Evolutionary conservation across 2,888 invertebrate species (phyloP), one percentile per base, ranked within the genome.

Genomic region (Agriopis aurantiaria): DNA sequence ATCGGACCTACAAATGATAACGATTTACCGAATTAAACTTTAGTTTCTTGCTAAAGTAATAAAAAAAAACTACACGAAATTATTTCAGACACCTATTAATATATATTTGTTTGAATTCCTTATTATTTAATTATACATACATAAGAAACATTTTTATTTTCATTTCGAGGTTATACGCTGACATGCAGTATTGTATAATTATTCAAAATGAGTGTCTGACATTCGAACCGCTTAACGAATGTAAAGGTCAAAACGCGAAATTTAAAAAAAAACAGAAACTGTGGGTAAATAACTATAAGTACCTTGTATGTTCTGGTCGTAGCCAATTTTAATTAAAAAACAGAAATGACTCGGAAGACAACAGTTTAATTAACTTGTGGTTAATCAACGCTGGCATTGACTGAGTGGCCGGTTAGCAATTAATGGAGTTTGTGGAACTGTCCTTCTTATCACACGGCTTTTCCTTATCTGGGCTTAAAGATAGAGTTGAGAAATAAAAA

Each of bases 351-450:
- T 69, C 69, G 55, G 64, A 56, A 59, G 55, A 64, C 64, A 64
- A 65, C 69, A 69, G 64, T 56, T 56, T 57, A 65, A 65, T 66
- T 72, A 62, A 62, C 62, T 33, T 57, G 55, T 57, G 52, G 71
- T 67, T 75, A 74, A 76, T 74, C 73, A 74, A 73, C 69, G 53
- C 49, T 73, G 76, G 71, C 75, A 76, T 75, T 75, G 76, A 75
- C 69, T 71, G 62, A 74, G 67, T 55, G 71, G 53, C 40, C 56
- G 60, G 57, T 60, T 51, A 65, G 17, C 61, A 51, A 65, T 65
- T 69, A 69, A 52, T 45, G n/a, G 49, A 49, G 45, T 69, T 62
- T 52, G 69, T 69, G 65, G 33, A 46, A 48, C 57, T 51, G 69
- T 61, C 69, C 69, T 69, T 69, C 61, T 68, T 61, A 58, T 60